Base-by-base conservation (phyloP, 1,140 invertebrate species). In the Leptoteleia sp. region DNA sequence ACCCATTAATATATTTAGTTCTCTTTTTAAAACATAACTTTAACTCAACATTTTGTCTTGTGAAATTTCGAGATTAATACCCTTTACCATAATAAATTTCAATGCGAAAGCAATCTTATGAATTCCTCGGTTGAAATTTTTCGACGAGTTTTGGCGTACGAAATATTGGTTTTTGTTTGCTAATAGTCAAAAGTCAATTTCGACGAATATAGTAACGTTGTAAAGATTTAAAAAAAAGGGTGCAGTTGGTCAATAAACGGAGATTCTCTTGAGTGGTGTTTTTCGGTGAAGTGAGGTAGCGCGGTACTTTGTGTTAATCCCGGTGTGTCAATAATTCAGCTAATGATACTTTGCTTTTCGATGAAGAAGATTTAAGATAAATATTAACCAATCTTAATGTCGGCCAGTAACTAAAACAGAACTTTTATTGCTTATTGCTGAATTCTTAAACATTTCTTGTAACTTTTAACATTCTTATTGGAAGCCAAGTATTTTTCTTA, bases 231-330 rank as follows among this genome's bases (percentile, higher is more conserved):
- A n/a, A 15, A 38, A 57, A 65, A 64, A 55, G 70, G 59, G 50
- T 73, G 45, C 38, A 54, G 48, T 64, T 54, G 47, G 67, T 71
- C 54, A 61, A 59, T 25, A 71, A 55, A 33, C 35, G 37, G 8
- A 37, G 13, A 42, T 31, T 65, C 11, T 33, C 40, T 3, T 16
- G 40, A 25, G 40, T 43, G 27, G 50, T 40, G 11, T 22, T 54
- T 65, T 65, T 54, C 48, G 48, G 19, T 65, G 62, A 65, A 65
- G 47, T 54, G 62, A 52, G 62, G 62, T 65, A 65, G 61, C 61
- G 47, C 37, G 61, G 48, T 52, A 65, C 61, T 65, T 47, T 67
- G 64, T 55, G 42, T 48, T 37, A 17, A 68, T 52, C 37, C 61
- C 15, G 47, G 52, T 65, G 43, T 52, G 45, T 50, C 45, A 64